phyloP scores from a whole-genome alignment of 2,797 vertebrate species.

The Eremophila alpestris region DNA sequence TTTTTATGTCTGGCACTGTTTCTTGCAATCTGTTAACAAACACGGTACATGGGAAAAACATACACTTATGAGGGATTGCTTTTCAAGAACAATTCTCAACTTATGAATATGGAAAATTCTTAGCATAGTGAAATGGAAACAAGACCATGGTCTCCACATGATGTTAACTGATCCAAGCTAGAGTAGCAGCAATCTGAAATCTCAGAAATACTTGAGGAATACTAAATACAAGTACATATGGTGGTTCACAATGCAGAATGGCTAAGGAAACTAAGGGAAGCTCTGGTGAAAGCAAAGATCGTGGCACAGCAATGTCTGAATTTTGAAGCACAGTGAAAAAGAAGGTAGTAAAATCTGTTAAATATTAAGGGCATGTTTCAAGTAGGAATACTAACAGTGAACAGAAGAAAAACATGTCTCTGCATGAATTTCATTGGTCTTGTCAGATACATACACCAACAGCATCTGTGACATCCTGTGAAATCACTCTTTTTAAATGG shows the following conservation, averaged over 20 bases:
- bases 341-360: background rate
- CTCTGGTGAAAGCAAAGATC: background rate
- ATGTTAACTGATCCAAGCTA: background rate
- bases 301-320: background rate
- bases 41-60: background rate
- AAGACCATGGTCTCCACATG: background rate
- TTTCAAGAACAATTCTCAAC: background rate
- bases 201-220: background rate
- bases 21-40: background rate
- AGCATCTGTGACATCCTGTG: conserved; percentile 57
- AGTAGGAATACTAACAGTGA: background rate
- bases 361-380: conserved; percentile 6
- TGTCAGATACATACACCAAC: conserved; percentile 35
- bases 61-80: background rate
- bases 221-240: background rate
- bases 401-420: conserved; percentile 10
- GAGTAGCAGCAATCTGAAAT: background rate
- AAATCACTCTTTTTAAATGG: conserved; percentile 51
- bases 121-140: background rate
- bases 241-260: background rate
- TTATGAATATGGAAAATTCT: background rate
- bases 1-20: background rate
- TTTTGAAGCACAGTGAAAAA: background rate
- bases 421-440: conserved; percentile 24
- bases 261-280: background rate